Base-by-base conservation (phyloP, 2,113 vertebrate species). In the Nannobrachium achirus region DNA sequence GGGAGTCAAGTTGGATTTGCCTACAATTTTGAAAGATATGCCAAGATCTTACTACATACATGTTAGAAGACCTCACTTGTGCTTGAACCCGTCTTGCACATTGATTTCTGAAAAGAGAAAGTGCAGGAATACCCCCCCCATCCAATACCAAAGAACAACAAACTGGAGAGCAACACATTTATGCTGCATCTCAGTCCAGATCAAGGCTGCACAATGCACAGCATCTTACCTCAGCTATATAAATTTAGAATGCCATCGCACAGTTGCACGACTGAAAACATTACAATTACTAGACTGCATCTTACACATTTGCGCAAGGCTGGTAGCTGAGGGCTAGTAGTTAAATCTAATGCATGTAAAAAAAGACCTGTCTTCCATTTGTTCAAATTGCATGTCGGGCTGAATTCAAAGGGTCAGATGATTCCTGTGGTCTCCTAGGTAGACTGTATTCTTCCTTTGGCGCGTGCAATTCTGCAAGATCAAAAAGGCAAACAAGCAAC, bases 261-360 rank as follows among this genome's bases (percentile, higher is more conserved):
- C 92, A 92, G 86, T 92, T 91, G 91, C 73, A 13, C 81, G 71
- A 57, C 80, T 13, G 10, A 50, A 61, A 67, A 33, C 61, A 46
- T 19, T 41, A 15, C 1, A 52, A 60, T 2, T 16, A 25, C n/a
- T 60, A 45, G 59, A 53, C 73, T 83, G 82, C 75, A 78, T 65
- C 89, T 14, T 83, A 85, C 80, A 92, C 93, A 93, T 81, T 92
- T 93, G 91, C 87, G 5, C 86, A 88, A 84, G 72, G 79, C 70
- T 15, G 78, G 88, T 67, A 85, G 76, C 90, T 82, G 86, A 90
- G 84, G 70, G n/a, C 68, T 76, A 81, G 55, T 7, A 7, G 1
- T 56, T 9, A 20, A 25, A 14, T 65, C 1, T 38, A 39, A 15
- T 10, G n/a, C 18, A 19, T 11, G 72, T 56, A 19, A 76, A 75